phyloP scores from a whole-genome alignment of 2,888 invertebrate species.

The Euphydryas editha region DNA sequence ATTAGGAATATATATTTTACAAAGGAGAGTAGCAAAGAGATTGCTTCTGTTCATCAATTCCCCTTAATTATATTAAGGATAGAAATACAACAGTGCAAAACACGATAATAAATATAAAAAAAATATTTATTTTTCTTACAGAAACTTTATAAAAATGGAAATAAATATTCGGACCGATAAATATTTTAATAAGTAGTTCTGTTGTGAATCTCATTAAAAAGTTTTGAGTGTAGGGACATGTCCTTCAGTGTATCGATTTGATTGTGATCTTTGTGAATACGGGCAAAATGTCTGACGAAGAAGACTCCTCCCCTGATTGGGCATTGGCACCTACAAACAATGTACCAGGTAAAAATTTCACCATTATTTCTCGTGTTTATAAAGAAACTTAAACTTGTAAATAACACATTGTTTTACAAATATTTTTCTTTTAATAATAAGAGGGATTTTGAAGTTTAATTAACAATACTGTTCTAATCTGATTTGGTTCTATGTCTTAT shows the following conservation, averaged over 20 bases:
- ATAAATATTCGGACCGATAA: conserved; percentile 46
- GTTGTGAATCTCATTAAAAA: conserved; percentile 43
- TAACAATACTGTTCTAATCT: no score
- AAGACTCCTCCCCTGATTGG: conserved; percentile 75
- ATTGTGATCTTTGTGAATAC: conserved; percentile 39
- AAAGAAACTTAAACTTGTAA: no score
- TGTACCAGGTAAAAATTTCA: conserved; percentile 67
- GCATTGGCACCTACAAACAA: conserved; percentile 71
- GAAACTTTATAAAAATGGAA: conserved; percentile 52
- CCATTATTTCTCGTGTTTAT: no score
- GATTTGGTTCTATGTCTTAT: no score
- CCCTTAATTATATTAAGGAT: neutral
- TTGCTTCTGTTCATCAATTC: no score
- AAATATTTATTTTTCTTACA: conserved; percentile 46
- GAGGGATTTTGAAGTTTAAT: no score
- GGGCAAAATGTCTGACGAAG: conserved; percentile 76
- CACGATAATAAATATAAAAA: neutral
- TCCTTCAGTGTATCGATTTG: conserved; percentile 48
- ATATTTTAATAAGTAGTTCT: conserved; percentile 50
- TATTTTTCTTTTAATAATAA: no score
- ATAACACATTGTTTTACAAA: no score
- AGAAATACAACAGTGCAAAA: neutral
- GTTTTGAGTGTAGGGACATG: conserved; percentile 56
- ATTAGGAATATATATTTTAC: no score
- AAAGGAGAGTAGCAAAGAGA: no score